These are phyloP conservation scores for Eupithecia inturbata DNA, from an alignment of 2,888 invertebrate species.

Conservation along the genomic window DNA sequence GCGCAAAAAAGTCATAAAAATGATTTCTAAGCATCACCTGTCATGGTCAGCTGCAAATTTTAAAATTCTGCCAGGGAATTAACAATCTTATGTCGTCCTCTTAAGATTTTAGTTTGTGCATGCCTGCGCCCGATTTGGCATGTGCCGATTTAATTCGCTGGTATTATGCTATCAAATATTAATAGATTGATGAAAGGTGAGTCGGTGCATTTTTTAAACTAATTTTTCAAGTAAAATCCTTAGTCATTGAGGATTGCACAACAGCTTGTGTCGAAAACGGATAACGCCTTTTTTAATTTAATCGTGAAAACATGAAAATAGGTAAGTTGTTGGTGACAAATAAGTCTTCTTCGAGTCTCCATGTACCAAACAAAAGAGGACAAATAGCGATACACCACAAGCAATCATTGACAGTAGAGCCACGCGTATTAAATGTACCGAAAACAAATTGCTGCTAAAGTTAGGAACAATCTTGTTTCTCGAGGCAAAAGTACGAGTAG, in stretches of 20 bases:
- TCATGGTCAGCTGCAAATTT: conserved; percentile 26
- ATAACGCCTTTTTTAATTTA: neutral
- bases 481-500: neutral
- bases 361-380: neutral
- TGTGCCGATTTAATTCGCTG: conserved; percentile 40
- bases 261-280: neutral
- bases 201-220: neutral
- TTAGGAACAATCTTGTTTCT: neutral
- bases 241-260: neutral
- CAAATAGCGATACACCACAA: neutral
- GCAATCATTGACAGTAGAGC: neutral
- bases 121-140: conserved; percentile 34
- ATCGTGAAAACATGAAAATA: neutral
- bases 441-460: neutral
- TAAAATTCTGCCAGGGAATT: conserved; percentile 18
- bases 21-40: conserved; percentile 36
- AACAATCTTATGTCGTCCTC: conserved; percentile 6
- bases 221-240: neutral
- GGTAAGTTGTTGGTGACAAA: neutral
- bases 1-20: conserved; percentile 33
- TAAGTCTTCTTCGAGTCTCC: neutral
- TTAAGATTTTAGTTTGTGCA: conserved; percentile 16
- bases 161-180: conserved; percentile 31
- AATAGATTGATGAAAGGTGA: conserved; percentile 29
- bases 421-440: neutral